phyloP scores from a whole-genome alignment of 2,888 invertebrate genomes.

The Vesta saturnalis region DNA sequence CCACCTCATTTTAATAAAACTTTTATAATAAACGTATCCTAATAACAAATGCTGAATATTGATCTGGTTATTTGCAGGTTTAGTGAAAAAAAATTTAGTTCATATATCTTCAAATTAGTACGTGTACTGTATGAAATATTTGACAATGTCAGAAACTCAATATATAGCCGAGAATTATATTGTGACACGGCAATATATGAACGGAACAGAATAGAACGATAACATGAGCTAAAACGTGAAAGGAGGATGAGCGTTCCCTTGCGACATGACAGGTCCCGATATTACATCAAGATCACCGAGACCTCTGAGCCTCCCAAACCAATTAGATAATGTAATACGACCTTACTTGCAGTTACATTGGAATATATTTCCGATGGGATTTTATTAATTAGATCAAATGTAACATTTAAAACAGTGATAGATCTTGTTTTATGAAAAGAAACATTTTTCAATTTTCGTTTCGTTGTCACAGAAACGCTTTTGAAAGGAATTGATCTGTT shows the following conservation, averaged over 20 bases:
- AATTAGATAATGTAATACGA: conserved; percentile 46
- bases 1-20: too few relatives aligned
- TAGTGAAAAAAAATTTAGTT: too few relatives aligned
- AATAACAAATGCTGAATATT: too few relatives aligned
- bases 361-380: conserved; percentile 42
- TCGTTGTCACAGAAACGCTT: too few relatives aligned
- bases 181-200: conserved; percentile 36
- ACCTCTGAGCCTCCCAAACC: conserved; percentile 41
- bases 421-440: too few relatives aligned
- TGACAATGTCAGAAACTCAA: conserved; percentile 27
- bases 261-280: conserved; percentile 38
- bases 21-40: too few relatives aligned
- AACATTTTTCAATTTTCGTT: too few relatives aligned
- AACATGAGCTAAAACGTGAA: conserved; percentile 38
- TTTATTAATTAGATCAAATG: conserved; percentile 44
- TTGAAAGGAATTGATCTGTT: too few relatives aligned
- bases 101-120: background rate
- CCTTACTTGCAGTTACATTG: conserved; percentile 42
- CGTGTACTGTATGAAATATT: conserved; percentile 17
- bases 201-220: conserved; percentile 33
- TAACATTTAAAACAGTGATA: conserved; percentile 34
- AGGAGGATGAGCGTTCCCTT: conserved; percentile 38
- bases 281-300: conserved; percentile 41
- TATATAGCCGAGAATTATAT: conserved; percentile 31
- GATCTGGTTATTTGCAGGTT: too few relatives aligned